Evolutionary conservation across 2,113 vertebrate genomes (phyloP).

Genomic region (Verasper variegatus): DNA sequence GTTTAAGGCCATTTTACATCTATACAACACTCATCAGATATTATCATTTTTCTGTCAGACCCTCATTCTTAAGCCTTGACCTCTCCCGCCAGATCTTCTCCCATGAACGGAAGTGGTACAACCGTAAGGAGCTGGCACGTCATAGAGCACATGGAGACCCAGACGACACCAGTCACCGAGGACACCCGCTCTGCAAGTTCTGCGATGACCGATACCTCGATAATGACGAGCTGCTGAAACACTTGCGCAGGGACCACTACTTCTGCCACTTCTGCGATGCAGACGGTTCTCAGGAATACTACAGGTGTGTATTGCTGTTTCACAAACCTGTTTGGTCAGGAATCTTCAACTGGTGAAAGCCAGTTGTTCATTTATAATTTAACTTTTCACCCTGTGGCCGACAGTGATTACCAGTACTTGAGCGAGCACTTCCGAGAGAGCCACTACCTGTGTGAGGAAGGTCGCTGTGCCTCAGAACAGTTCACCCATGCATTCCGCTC

Average conservation of each 20-base stretch:
- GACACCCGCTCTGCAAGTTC: constrained; percentile 97
- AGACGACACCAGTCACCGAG: constrained; percentile 94
- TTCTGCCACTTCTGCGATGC: constrained; percentile 99
- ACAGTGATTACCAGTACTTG: constrained; percentile 92
- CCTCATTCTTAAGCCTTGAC: background rate
- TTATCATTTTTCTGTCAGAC: background rate
- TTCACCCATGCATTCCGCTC: constrained; percentile 97
- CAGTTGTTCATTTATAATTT: background rate
- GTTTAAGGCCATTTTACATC: background rate
- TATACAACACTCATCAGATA: background rate
- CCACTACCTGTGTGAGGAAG: constrained; percentile 97
- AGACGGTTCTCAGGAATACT: constrained; percentile 97
- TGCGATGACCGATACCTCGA: constrained; percentile 96
- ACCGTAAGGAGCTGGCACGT: constrained; percentile 92
- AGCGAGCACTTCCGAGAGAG: constrained; percentile 95
- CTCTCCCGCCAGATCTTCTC: constrained; percentile 88
- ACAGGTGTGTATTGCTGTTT: constrained; percentile 81
- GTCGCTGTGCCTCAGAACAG: constrained; percentile 91
- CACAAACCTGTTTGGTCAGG: no score
- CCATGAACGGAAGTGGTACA: constrained; percentile 95
- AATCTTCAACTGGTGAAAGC: background rate
- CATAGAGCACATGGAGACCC: constrained; percentile 95
- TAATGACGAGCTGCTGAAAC: constrained; percentile 96
- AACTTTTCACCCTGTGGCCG: background rate
- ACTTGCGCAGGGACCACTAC: constrained; percentile 94